These are phyloP conservation scores for Antigone vipio DNA, from an alignment of 2,113 vertebrate species.

Conservation along the genomic window DNA sequence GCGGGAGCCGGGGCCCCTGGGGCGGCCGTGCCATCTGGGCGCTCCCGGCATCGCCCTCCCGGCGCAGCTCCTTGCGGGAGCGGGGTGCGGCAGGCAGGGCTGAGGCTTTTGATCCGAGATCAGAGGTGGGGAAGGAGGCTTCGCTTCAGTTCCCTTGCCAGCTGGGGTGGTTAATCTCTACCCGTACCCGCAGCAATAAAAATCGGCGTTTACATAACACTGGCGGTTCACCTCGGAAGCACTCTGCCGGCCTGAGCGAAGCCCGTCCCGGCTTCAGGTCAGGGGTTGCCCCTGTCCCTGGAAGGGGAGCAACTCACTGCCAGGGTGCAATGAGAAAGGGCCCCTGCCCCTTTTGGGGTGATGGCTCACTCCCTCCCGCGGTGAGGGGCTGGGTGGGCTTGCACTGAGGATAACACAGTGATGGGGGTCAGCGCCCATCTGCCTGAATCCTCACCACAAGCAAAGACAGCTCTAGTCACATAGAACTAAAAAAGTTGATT, in stretches of 20 bases:
- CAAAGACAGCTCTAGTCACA: background rate
- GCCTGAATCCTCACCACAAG: background rate
- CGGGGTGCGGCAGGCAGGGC: background rate
- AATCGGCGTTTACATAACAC: background rate
- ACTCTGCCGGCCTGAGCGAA: background rate
- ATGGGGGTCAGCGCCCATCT: background rate
- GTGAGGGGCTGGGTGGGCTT: background rate
- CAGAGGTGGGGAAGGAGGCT: background rate
- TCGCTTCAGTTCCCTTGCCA: background rate
- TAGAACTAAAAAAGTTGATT: background rate
- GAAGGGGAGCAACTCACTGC: background rate
- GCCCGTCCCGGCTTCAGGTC: background rate
- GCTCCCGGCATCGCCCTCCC: background rate
- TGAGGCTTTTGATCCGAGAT: conserved; percentile 21
- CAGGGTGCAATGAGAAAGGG: background rate
- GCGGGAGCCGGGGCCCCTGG: accelerated
- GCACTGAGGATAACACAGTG: background rate
- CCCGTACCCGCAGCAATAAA: background rate
- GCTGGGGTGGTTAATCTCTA: conserved; percentile 3
- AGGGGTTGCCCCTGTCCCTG: background rate
- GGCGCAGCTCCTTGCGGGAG: background rate
- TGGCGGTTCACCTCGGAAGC: background rate
- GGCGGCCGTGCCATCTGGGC: background rate
- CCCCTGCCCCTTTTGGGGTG: background rate
- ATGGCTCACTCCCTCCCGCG: accelerated